Base-by-base conservation (phyloP, 2,113 vertebrate species). In the Anarrhichthys ocellatus region DNA sequence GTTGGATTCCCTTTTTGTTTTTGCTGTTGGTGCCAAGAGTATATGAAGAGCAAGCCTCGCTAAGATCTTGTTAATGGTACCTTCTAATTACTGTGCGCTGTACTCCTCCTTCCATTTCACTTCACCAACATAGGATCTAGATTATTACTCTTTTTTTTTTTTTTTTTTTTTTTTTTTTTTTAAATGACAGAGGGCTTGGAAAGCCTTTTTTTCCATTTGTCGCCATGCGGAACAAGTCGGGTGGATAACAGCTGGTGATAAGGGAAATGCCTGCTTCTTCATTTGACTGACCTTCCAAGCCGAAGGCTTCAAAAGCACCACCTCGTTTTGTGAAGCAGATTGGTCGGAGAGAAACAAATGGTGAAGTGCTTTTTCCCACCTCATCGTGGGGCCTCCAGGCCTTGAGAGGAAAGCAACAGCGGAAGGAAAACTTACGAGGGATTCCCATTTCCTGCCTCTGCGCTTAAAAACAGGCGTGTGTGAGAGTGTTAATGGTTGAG, bases 391-490 rank as follows among this genome's bases (percentile, higher is more conserved):
- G 92, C 87, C 89, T 92, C 85, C 66, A 76, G 81, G 87, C 82
- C 89, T 90, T 92, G 90, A 91, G 87, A 94, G 90, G 88, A 88
- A 89, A 86, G 88, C 86, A 91, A 70, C 83, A 91, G 72, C 84
- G 88, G 91, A 93, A 94, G 91, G 92, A 92, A 94, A 93, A 88
- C 88, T 89, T 94, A 91, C 85, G 80, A 89, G 92, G 91, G 93
- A 94, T 92, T 92, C 91, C 91, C 92, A 92, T 93, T 94, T 94
- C 92, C 90, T 92, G 91, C 86, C 87, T 86, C 71, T 87, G 86
- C 40, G 78, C 85, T 86, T 91, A 83, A 92, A 92, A 92, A 91
- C 87, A 87, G 78, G 64, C 85, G 2, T 79, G 74, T 73, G 86
- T 69, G 83, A n/a, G 74, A 62, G 76, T 83, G 90, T 69, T 29